Evolutionary conservation across 2,797 vertebrate species (phyloP).

Genomic region (Squalus acanthias): DNA sequence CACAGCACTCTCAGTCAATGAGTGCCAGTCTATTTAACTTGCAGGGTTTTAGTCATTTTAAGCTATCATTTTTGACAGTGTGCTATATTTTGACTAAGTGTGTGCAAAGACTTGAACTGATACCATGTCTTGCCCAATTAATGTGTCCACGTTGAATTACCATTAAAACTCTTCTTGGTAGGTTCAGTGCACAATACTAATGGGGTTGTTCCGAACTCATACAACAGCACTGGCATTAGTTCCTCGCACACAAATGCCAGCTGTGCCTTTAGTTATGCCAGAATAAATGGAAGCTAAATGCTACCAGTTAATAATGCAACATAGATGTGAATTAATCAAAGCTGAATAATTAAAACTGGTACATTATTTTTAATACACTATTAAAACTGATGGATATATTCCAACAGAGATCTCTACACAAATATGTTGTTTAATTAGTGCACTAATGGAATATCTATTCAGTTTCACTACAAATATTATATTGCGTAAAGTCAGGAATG

Average conservation of each 20-base stretch:
- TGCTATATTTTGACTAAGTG: slow-evolving; percentile 19
- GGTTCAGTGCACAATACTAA: background rate
- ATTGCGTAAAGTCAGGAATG: background rate
- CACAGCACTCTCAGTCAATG: background rate
- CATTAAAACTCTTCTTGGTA: background rate
- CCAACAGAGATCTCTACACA: background rate
- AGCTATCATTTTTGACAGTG: background rate
- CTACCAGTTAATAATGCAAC: background rate
- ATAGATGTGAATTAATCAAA: background rate
- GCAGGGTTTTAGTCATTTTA: background rate
- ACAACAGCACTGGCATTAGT: background rate
- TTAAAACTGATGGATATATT: slow-evolving; percentile 17
- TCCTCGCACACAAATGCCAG: background rate
- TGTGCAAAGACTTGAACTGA: slow-evolving; percentile 24
- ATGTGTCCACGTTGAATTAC: background rate
- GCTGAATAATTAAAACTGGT: slow-evolving; percentile 11
- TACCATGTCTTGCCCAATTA: slow-evolving; percentile 23
- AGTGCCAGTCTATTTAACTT: background rate
- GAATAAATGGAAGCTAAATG: background rate
- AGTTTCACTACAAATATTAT: background rate
- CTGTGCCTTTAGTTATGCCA: background rate
- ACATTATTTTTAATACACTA: slow-evolving; percentile 22
- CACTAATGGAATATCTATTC: background rate
- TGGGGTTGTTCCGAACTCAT: background rate
- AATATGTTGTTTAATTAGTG: background rate